Evolutionary conservation across 2,888 invertebrate species (phyloP).

Genomic region (Nymphalis polychloros): DNA sequence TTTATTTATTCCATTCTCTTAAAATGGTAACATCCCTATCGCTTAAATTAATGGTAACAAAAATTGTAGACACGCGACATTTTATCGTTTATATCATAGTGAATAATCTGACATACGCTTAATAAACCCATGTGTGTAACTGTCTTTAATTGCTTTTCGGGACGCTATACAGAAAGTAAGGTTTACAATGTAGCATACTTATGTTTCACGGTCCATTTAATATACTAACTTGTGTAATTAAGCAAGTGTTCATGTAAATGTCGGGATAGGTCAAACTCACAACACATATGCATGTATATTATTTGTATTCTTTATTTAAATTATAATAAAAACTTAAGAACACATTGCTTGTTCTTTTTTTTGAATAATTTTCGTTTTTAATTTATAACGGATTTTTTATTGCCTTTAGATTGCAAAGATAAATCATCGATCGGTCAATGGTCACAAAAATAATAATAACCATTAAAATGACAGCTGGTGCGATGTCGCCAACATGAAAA

Average conservation of each 20-base stretch:
- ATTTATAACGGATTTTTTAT: conserved; percentile 17
- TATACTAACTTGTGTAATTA: conserved; percentile 26
- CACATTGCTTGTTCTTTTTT: neutral
- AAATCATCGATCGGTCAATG: conserved; percentile 35
- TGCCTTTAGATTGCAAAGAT: conserved; percentile 29
- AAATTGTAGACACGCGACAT: neutral
- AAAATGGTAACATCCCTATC: too few relatives aligned
- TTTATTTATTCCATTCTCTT: too few relatives aligned
- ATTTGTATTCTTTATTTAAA: too few relatives aligned
- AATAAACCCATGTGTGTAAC: conserved; percentile 47
- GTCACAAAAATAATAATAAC: conserved; percentile 38
- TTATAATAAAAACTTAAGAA: too few relatives aligned
- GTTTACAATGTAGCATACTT: conserved; percentile 37
- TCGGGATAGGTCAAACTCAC: conserved; percentile 21
- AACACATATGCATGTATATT: neutral
- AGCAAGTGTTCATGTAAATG: conserved; percentile 23
- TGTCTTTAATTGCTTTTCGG: conserved; percentile 61
- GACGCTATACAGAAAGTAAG: conserved; percentile 45
- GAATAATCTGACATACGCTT: conserved; percentile 2
- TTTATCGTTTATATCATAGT: neutral
- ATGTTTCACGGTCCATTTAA: conserved; percentile 38
- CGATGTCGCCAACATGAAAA: conserved; percentile 23
- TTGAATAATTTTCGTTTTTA: neutral
- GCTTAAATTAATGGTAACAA: neutral
- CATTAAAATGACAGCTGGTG: conserved; percentile 36